Conservation (phyloP, 2,113 vertebrate species). For the Nibea albiflora region DNA sequence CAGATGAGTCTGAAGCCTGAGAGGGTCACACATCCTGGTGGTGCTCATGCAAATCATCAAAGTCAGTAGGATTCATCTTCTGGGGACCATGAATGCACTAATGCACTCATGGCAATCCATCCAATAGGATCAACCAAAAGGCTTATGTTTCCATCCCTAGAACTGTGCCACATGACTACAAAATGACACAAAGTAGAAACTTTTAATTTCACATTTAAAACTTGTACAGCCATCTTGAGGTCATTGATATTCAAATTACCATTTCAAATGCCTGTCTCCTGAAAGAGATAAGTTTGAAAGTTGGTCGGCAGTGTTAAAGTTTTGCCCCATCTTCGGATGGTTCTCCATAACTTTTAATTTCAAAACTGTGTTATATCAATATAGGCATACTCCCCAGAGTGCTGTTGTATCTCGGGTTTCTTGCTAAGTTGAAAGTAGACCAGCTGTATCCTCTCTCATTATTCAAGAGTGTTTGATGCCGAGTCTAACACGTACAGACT, state of each 20-base stretch:
- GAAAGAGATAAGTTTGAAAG: slow-evolving; percentile 41
- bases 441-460: slow-evolving; percentile 47
- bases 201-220: slow-evolving; percentile 2
- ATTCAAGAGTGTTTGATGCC: slow-evolving; percentile 46
- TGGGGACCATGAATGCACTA: background rate
- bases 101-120: background rate
- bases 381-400: slow-evolving; percentile 52
- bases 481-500: slow-evolving; percentile 14
- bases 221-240: background rate
- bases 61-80: background rate
- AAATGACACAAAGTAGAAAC: background rate
- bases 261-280: slow-evolving; percentile 13
- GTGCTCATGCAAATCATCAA: background rate
- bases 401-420: slow-evolving; percentile 32
- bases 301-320: slow-evolving; percentile 27
- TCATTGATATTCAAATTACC: background rate
- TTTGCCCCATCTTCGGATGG: slow-evolving; percentile 15
- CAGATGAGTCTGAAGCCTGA: slow-evolving; percentile 6
- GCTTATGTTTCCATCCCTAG: background rate
- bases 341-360: slow-evolving; percentile 52
- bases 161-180: background rate
- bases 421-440: slow-evolving; percentile 55
- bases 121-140: background rate
- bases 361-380: slow-evolving; percentile 46
- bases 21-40: background rate